Evolutionary conservation across 1,140 invertebrate species (phyloP).

Genomic region (Stratiolaelaps scimitus): DNA sequence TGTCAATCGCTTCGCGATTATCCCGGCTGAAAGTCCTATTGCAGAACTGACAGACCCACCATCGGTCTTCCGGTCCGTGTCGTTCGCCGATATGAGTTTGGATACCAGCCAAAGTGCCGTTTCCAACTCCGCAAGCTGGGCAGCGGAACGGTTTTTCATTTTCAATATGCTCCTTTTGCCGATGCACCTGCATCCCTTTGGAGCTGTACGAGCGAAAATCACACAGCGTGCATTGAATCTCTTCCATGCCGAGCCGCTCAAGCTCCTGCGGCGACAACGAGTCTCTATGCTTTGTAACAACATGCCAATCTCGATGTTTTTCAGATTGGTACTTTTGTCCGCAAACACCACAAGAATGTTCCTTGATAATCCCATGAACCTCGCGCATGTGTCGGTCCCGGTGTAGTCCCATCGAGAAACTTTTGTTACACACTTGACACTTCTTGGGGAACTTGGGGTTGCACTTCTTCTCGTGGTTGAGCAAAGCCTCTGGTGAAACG

Average conservation of each 20-base stretch:
- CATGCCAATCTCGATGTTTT: constrained; percentile 24
- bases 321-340: constrained; percentile 24
- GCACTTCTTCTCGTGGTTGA: constrained; percentile 21
- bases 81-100: background rate
- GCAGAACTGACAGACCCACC: constrained; percentile 19
- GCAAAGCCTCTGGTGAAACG: constrained; percentile 9
- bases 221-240: constrained; percentile 15
- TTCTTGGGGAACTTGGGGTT: constrained; percentile 20
- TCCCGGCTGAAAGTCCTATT: constrained; percentile 11
- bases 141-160: constrained; percentile 26
- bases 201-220: constrained; percentile 21
- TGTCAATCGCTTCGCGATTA: background rate
- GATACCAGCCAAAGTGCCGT: constrained; percentile 10
- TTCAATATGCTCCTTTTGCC: constrained; percentile 24
- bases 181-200: constrained; percentile 21
- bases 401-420: constrained; percentile 13
- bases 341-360: constrained; percentile 24
- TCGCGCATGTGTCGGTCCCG: constrained; percentile 13
- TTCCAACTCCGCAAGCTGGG: constrained; percentile 14
- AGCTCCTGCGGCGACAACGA: constrained; percentile 5
- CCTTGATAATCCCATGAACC: constrained; percentile 23
- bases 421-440: constrained; percentile 23
- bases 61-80: constrained; percentile 7
- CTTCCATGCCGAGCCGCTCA: constrained; percentile 7
- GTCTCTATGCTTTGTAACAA: constrained; percentile 15